Percentiles rank a stretch among this genome's conserved stretches.
phyloP scores from a whole-genome alignment of 2,797 vertebrate genomes.

The Arremon aurantiirostris region DNA sequence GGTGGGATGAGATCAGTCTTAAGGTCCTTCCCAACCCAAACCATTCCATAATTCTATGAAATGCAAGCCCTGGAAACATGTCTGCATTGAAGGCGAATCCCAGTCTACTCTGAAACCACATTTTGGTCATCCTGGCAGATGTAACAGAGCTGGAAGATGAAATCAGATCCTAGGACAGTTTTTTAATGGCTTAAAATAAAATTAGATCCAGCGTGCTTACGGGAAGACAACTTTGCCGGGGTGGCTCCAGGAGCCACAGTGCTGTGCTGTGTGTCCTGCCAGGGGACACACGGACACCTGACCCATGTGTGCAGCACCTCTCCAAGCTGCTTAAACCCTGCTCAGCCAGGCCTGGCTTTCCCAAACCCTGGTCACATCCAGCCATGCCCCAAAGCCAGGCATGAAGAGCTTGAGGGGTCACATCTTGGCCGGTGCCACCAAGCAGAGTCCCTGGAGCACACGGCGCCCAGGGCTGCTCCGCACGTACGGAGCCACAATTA shows the following conservation, averaged over 20 bases:
- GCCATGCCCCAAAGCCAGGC: neutral
- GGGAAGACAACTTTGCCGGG: neutral
- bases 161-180: neutral
- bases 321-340: neutral
- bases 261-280: neutral
- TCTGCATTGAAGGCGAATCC: neutral
- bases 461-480: neutral
- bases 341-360: neutral
- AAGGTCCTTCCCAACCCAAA: neutral
- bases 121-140: neutral
- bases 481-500: neutral
- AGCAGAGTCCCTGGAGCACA: neutral
- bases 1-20: neutral
- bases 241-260: neutral
- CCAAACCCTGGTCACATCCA: neutral
- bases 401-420: neutral
- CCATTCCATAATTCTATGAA: neutral
- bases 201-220: neutral
- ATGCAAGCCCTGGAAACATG: neutral
- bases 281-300: neutral
- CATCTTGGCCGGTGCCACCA: neutral
- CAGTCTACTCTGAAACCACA: neutral
- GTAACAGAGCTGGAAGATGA: neutral
- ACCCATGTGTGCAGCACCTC: neutral
- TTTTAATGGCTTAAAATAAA: neutral